These are phyloP conservation scores for Aldabrachelys gigantea DNA, from an alignment of 2,113 vertebrate species.

Conservation along the genomic window DNA sequence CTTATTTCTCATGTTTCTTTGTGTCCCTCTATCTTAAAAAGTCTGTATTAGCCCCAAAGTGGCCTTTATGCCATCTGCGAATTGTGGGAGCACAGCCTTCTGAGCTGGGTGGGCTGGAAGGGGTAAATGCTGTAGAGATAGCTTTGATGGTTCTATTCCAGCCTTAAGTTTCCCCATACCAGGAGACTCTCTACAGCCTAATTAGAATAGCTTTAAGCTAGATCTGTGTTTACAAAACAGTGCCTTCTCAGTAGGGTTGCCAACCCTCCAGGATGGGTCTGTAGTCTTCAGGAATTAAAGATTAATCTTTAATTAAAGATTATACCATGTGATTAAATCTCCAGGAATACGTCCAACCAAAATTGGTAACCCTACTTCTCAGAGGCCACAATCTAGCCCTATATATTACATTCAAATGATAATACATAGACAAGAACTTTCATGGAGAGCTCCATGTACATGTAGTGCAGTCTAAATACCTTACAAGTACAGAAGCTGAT, in stretches of 20 bases:
- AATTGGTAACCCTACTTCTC: background rate
- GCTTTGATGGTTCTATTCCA: background rate
- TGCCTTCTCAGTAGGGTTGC: too few relatives aligned
- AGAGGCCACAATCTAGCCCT: background rate
- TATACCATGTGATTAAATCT: too few relatives aligned
- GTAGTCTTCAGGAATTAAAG: too few relatives aligned
- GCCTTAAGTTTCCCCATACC: background rate
- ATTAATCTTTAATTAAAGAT: too few relatives aligned
- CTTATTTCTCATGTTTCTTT: background rate
- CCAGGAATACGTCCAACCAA: too few relatives aligned
- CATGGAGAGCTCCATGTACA: background rate
- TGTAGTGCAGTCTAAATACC: background rate
- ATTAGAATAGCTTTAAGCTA: background rate
- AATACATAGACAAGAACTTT: background rate
- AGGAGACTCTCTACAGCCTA: background rate
- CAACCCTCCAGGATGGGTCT: too few relatives aligned
- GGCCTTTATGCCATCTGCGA: background rate
- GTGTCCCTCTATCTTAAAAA: background rate
- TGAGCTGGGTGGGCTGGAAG: background rate
- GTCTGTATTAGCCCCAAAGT: background rate
- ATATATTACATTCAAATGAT: background rate
- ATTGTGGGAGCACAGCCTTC: background rate
- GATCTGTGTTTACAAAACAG: background rate
- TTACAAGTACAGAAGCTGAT: background rate
- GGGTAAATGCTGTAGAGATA: fast-evolving